Base-by-base conservation (phyloP, 2,113 vertebrate species). In the Ibidorhyncha struthersii region DNA sequence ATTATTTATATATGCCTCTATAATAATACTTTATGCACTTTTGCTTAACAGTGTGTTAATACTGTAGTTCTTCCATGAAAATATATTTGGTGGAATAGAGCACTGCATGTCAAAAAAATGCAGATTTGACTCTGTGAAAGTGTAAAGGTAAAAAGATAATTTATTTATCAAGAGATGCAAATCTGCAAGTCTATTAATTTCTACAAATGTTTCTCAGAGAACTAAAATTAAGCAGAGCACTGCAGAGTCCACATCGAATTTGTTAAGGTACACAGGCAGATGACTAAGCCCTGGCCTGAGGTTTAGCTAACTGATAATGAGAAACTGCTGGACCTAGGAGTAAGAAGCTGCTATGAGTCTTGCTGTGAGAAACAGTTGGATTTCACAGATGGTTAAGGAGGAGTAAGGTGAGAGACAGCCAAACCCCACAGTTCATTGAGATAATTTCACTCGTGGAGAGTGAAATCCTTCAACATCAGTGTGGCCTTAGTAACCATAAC, bases 391-490 rank as follows among this genome's bases (percentile, higher is more conserved):
- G 13, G 3, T 53, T 67, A 69, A 59, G 9, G 11, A 8, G 21
- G 5, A 32, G 4, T 0, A 0, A 74, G 20, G 22, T 32, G 43
- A 62, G 3, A 62, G 20, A 16, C 14, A 82, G 36, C 3, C 40
- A 82, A 41, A 79, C 9, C 4, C 18, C 20, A 29, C 5, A 29
- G 19, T 4, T 20, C 40, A 32, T 0, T 38, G 52, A 14, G 27
- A 86, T 17, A 71, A 58, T 1, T 52, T 8, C 17, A 47, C 4
- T 71, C 29, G 34, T 52, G 12, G 7, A 9, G 14, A 67, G 2
- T 21, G 22, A 62, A 69, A 40, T 58, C 6, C 58, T 38, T 34
- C 56, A 62, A 10, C 2, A 4, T 6, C 27, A 23, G 10, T 3
- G 25, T 23, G 38, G 25, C 27, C 18, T 43, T 29, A 5, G 3